Percentiles rank a stretch among this genome's conserved stretches.
Conservation (phyloP, 2,113 vertebrate species). For the Carettochelys insculpta region DNA sequence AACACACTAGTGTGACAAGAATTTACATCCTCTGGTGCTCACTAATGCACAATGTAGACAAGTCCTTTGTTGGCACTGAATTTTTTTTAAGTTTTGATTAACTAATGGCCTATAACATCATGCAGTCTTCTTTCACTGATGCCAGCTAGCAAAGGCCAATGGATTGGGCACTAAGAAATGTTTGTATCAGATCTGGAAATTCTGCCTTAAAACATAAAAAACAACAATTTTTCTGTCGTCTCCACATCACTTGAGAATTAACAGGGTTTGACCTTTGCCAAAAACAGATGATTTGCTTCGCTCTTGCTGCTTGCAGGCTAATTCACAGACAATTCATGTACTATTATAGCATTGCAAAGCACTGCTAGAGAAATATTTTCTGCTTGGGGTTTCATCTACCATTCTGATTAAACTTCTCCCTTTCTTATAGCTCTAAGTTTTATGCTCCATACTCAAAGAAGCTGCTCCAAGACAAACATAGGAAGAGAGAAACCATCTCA, state of each 20-base stretch:
- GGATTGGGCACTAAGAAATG: not conserved
- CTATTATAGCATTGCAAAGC: conserved; percentile 21
- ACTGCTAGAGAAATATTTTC: conserved; percentile 33
- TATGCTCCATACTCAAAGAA: conserved; percentile 23
- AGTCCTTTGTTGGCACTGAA: not conserved
- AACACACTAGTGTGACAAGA: not conserved
- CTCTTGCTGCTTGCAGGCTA: not conserved
- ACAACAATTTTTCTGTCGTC: conserved; percentile 20
- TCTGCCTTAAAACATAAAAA: conserved; percentile 5
- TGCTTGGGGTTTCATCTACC: conserved; percentile 52
- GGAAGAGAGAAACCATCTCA: conserved; percentile 31
- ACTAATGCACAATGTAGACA: not conserved
- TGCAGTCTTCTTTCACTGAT: not conserved
- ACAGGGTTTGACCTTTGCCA: conserved; percentile 49
- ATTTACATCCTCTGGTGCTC: not conserved
- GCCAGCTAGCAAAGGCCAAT: not conserved
- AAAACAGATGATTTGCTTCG: not conserved
- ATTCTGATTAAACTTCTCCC: conserved; percentile 32
- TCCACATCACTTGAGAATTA: not conserved
- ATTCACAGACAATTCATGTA: conserved; percentile 25
- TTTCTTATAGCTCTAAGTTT: not conserved
- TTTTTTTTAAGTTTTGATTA: not conserved
- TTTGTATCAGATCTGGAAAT: not conserved
- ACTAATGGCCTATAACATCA: not conserved
- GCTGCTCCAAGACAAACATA: conserved; percentile 37